Evolutionary conservation across 1,140 invertebrate species (phyloP), one percentile per base, ranked within the genome.

Genomic region (Drosophila kurseongensis): DNA sequence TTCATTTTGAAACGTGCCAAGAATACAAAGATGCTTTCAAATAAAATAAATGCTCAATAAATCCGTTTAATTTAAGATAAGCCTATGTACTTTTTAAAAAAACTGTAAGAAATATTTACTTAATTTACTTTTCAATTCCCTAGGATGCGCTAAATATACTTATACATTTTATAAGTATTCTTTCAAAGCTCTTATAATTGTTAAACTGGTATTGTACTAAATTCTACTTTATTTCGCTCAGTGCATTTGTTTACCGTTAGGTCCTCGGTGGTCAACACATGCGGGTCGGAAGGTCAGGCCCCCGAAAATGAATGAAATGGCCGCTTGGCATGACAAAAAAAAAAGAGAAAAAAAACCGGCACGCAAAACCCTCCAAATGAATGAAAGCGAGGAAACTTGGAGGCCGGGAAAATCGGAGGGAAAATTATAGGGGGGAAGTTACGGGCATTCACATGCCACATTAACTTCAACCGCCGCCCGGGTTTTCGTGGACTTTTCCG

Each of bases 371-470:
- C 40, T 40, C 40, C 9, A 61, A 56, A 42, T 44, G 56, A 75
- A 75, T 38, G 41, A 55, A 55, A 44, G 14, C 9, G 13, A 35
- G 23, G n/a, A 48, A 59, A 16, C 16, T 56, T 9, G 27, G 2
- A 23, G 18, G 6, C 38, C 9, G 35, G 61, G 36, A 32, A n/a
- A 58, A 41, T 29, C 36, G 35, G 23, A 7, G 61, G 61, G 76
- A 66, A 61, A 67, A 67, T 55, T 69, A 56, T 52, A 29, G 52
- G 60, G 36, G 44, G 61, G 66, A 71, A 41, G 66, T 68, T 65
- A 75, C 63, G 56, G 73, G 42, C 75, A 78, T 72, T 85, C 82
- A 81, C 82, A 78, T 75, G 81, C 74, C 71, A 85, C 81, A 85
- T 86, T 86, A 81, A 85, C 67, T 59, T 50, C 50, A 68, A 45